A percentile compares a stretch with the other conserved stretches of the same genome.
Conservation (phyloP, 2,888 invertebrate species). For the Sarcophaga rosellei region DNA sequence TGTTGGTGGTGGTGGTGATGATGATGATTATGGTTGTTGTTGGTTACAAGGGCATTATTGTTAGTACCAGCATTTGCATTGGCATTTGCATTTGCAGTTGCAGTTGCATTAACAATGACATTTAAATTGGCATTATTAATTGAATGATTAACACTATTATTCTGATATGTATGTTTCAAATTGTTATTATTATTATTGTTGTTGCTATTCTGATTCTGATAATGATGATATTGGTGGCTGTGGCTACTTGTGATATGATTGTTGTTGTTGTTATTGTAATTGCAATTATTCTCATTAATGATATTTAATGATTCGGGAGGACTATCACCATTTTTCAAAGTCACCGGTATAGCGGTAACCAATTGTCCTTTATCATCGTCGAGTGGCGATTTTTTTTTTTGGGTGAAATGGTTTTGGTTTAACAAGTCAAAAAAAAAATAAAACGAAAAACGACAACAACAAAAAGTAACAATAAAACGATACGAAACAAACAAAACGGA, state of each 20-base stretch:
- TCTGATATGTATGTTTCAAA: conserved; percentile 26
- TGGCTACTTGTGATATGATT: conserved; percentile 57
- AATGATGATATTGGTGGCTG: conserved; percentile 37
- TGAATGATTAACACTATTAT: conserved; percentile 53
- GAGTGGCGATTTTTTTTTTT: conserved; percentile 39
- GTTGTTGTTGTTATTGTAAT: conserved; percentile 67
- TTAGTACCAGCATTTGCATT: conserved; percentile 72
- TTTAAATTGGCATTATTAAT: conserved; percentile 61
- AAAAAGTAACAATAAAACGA: conserved; percentile 15
- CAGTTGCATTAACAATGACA: conserved; percentile 57
- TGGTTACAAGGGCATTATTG: conserved; percentile 66
- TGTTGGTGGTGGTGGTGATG: conserved; percentile 58
- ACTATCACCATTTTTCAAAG: conserved; percentile 79
- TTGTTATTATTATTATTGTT: conserved; percentile 31
- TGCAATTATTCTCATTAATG: conserved; percentile 70
- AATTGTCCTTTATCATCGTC: conserved; percentile 75
- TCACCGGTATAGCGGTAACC: conserved; percentile 81
- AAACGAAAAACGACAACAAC: conserved; percentile 45
- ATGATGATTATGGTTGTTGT: conserved; percentile 59
- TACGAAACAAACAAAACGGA: conserved; percentile 34
- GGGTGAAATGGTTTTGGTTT: conserved; percentile 43
- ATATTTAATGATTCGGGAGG: conserved; percentile 78
- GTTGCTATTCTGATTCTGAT: conserved; percentile 42
- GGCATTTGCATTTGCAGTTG: conserved; percentile 52
- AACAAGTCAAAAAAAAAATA: background rate